Percentiles rank a stretch among this genome's conserved stretches.
phyloP scores from a whole-genome alignment of 2,113 vertebrate species.

The Myrmecophaga tridactyla region DNA sequence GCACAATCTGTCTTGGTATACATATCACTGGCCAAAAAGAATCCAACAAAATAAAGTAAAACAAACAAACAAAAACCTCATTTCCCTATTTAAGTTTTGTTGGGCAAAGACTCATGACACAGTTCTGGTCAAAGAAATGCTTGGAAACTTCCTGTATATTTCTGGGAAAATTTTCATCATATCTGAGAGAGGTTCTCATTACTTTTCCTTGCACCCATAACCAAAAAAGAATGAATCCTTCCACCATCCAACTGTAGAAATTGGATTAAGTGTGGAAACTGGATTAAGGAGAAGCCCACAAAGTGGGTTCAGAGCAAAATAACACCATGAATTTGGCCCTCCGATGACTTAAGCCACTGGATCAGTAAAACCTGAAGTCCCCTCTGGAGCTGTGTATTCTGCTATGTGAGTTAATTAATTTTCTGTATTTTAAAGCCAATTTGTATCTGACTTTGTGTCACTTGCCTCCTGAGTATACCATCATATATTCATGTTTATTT shows the following conservation, averaged over 20 bases:
- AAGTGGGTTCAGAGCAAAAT: neutral
- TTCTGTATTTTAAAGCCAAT: neutral
- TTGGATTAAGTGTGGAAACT: accelerated
- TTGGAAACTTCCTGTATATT: neutral
- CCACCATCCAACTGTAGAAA: accelerated
- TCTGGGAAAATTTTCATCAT: neutral
- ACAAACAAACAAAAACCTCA: neutral
- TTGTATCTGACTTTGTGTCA: neutral
- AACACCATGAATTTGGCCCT: too few relatives aligned
- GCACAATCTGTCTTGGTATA: too few relatives aligned
- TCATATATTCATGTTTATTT: neutral
- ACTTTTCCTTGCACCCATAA: too few relatives aligned
- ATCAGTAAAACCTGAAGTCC: too few relatives aligned
- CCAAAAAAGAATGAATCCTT: accelerated
- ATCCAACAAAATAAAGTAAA: neutral
- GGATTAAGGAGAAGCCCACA: neutral
- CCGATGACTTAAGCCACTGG: neutral
- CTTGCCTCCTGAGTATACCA: neutral
- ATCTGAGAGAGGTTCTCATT: neutral
- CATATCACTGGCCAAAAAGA: neutral
- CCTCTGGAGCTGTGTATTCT: neutral
- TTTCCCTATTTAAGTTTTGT: neutral
- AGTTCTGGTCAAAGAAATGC: neutral
- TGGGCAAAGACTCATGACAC: neutral
- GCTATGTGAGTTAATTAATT: neutral